Percentiles rank a stretch among this genome's conserved stretches.
Evolutionary conservation across 2,888 invertebrate species (phyloP).

Genomic region (Gisinianus flammeolus): DNA sequence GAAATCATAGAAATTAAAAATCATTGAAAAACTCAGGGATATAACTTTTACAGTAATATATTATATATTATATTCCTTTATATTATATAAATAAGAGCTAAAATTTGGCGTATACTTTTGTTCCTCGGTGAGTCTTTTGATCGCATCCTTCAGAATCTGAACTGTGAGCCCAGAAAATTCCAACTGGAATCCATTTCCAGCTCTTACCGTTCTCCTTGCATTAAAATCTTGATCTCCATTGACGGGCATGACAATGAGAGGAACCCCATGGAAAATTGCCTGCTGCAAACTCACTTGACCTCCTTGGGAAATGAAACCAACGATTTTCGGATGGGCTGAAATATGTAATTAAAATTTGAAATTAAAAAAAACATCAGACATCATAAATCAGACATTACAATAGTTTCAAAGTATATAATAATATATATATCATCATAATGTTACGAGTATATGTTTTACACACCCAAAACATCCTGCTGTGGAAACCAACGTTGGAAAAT

Average conservation of each 20-base stretch:
- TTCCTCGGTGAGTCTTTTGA: conserved; percentile 42
- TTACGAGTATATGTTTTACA: not conserved
- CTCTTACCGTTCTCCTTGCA: conserved; percentile 45
- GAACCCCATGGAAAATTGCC: conserved; percentile 47
- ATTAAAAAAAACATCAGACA: not conserved
- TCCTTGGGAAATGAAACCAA: conserved; percentile 52
- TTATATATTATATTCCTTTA: too few relatives aligned
- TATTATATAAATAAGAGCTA: too few relatives aligned
- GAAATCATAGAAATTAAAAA: too few relatives aligned
- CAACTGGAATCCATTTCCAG: conserved; percentile 46
- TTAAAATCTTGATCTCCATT: conserved; percentile 52
- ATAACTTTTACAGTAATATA: too few relatives aligned
- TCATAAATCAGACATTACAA: too few relatives aligned
- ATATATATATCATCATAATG: too few relatives aligned
- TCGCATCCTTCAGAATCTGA: conserved; percentile 40
- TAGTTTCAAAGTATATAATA: too few relatives aligned
- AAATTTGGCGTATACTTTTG: too few relatives aligned
- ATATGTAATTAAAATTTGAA: too few relatives aligned
- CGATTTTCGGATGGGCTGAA: conserved; percentile 48
- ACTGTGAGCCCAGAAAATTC: conserved; percentile 44
- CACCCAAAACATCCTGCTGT: conserved; percentile 41
- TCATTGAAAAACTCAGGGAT: too few relatives aligned
- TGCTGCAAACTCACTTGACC: conserved; percentile 49
- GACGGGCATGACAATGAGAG: conserved; percentile 48
- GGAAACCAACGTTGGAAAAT: conserved; percentile 36